Evolutionary conservation across 2,113 vertebrate species (phyloP), one percentile per base, ranked within the genome.

Genomic region (Haplochromis burtoni): DNA sequence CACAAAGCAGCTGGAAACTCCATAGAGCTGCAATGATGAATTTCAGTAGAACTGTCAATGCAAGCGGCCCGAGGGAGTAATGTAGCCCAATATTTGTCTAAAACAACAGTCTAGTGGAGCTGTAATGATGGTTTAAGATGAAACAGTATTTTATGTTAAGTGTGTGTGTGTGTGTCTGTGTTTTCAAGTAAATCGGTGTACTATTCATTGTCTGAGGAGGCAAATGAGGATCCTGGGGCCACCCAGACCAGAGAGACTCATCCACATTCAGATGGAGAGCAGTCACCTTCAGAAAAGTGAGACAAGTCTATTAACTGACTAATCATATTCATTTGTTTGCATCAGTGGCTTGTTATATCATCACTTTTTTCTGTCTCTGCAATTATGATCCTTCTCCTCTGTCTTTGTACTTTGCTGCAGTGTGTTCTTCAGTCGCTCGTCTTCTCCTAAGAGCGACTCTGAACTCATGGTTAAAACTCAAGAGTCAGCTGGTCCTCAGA

Each of bases 371-470:
- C 33, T 66, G 33, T 53, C 8, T 51, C 1, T 78, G 45, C 4
- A 51, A 4, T 83, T 11, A 9, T 29, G 4, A 29, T 40, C 35
- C 7, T 7, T 16, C 38, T 63, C 59, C 13, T 54, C 14, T 76
- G 2, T 42, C 16, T 42, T 29, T 82, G 8, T 83, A 33, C 42
- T 89, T 81, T 11, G 33, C 53, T 83, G 29, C 87, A 97, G 96
- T 83, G 92, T 96, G 49, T 90, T 91, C 2, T 54, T 61, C 4
- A 96, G 88, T 35, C 96, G 90, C 1, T 80, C 91, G 0, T 91
- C 95, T 3, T 96, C 97, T 87, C 97, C 97, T 4, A 98, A 95
- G 95, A 99, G 98, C n/a, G 99, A 99, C 95, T 99, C 98, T 0
- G 98, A 99, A 93, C 94, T 99, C 80, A 93, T 98, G 88, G 54